Conservation (phyloP, 2,888 invertebrate species). For the Parnassius glacialis region DNA sequence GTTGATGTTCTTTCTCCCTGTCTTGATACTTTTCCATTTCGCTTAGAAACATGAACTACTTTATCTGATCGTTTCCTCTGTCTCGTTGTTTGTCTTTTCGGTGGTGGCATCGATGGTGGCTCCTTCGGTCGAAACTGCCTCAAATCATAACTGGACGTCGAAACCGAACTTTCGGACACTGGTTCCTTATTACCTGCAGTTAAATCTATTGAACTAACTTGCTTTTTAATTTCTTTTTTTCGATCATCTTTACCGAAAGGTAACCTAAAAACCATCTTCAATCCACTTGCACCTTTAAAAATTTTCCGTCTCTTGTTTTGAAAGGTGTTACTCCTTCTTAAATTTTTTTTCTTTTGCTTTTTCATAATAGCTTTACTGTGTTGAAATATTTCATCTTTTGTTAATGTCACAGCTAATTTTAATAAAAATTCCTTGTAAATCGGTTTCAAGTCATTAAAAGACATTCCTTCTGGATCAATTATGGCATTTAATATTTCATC, state of each 20-base stretch:
- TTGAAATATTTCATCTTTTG: conserved; percentile 95
- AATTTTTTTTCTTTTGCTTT: conserved; percentile 87
- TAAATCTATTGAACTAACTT: conserved; percentile 46
- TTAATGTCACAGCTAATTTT: conserved; percentile 92
- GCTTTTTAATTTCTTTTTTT: conserved; percentile 55
- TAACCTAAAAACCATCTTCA: conserved; percentile 84
- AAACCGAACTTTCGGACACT: conserved; percentile 81
- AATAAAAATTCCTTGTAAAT: conserved; percentile 94
- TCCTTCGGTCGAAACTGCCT: conserved; percentile 82
- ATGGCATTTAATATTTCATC: conserved; percentile 94
- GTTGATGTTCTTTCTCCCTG: conserved; percentile 82
- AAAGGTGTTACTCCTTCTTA: conserved; percentile 78
- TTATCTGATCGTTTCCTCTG: conserved; percentile 69
- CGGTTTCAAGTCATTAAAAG: conserved; percentile 94
- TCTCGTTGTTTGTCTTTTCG: conserved; percentile 66
- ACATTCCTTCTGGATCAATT: conserved; percentile 95
- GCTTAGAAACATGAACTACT: conserved; percentile 63
- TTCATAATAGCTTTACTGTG: conserved; percentile 95
- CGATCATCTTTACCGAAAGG: conserved; percentile 74
- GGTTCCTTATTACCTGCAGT: conserved; percentile 52
- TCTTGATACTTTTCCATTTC: conserved; percentile 69
- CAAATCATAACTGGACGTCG: conserved; percentile 83
- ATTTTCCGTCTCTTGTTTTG: conserved; percentile 82
- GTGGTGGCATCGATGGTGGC: conserved; percentile 55
- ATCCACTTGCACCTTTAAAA: conserved; percentile 81